phyloP scores from a whole-genome alignment of 30 jellyfish, hydroid and myxozoan species.

The Nemopilema nomurai region DNA sequence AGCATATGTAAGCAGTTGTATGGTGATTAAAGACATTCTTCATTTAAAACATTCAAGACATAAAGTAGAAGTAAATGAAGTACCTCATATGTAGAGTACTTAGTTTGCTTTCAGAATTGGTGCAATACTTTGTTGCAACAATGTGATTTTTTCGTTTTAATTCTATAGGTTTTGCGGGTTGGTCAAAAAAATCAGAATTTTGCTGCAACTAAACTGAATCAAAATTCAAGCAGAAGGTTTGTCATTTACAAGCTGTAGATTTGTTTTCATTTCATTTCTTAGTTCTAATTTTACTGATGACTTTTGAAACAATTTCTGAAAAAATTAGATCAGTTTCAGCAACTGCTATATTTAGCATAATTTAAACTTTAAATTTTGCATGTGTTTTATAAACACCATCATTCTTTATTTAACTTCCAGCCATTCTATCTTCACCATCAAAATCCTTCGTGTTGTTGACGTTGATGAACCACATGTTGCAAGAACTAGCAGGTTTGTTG shows the following conservation, averaged over 20 bases:
- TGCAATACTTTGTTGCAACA: background rate
- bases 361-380: too few relatives aligned
- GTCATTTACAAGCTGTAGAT: background rate
- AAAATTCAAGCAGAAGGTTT: conserved; percentile 97
- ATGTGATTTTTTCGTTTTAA: background rate
- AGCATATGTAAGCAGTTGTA: too few relatives aligned
- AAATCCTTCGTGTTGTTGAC: conserved; percentile 83
- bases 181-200: conserved; percentile 90
- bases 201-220: conserved; percentile 93
- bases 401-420: conserved; percentile 28
- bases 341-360: too few relatives aligned
- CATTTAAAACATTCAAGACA: too few relatives aligned
- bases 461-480: conserved; percentile 85
- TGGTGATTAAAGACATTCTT: too few relatives aligned
- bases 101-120: background rate
- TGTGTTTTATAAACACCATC: too few relatives aligned
- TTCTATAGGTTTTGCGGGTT: conserved; percentile 80
- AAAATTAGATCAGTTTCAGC: too few relatives aligned
- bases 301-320: too few relatives aligned
- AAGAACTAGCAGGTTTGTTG: conserved; percentile 85
- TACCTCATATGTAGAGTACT: too few relatives aligned
- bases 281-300: too few relatives aligned
- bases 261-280: too few relatives aligned
- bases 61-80: too few relatives aligned
- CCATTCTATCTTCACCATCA: conserved; percentile 89